A percentile compares a stretch with the other conserved stretches of the same genome.
Evolutionary conservation across 1,140 invertebrate genomes (phyloP).

Genomic region (Neodiprion virginianus): DNA sequence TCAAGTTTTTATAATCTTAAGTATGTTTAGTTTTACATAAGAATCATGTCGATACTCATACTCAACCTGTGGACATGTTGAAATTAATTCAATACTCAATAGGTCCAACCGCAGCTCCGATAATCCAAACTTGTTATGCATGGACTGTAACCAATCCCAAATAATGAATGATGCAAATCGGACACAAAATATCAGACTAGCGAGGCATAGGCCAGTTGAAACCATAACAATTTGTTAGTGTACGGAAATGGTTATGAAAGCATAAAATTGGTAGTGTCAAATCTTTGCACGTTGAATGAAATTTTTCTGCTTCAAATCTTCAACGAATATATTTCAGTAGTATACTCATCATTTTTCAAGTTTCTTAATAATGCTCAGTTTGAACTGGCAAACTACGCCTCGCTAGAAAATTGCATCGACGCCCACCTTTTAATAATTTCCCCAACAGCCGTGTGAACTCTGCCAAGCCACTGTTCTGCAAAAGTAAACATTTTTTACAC

Average conservation of each 20-base stretch:
- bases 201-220: conserved; percentile 21
- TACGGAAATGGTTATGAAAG: conserved; percentile 4
- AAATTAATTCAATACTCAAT: conserved; percentile 18
- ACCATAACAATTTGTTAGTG: background rate
- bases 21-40: conserved; percentile 3
- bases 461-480: conserved; percentile 48
- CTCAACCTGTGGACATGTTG: conserved; percentile 36
- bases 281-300: background rate
- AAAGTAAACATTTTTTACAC: conserved; percentile 45
- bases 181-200: conserved; percentile 26
- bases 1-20: background rate
- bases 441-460: conserved; percentile 36
- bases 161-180: conserved; percentile 25
- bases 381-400: conserved; percentile 20
- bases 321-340: background rate
- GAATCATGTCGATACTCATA: conserved; percentile 22
- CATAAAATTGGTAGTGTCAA: conserved; percentile 5
- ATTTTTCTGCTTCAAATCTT: background rate
- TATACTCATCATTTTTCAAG: background rate
- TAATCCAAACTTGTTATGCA: conserved; percentile 25
- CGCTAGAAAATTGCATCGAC: conserved; percentile 30
- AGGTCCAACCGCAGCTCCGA: conserved; percentile 25
- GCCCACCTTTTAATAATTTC: conserved; percentile 45
- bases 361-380: background rate
- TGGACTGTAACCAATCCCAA: conserved; percentile 39